These are phyloP conservation scores for western clawed frog (Xenopus tropicalis) DNA, from an alignment of 2,113 vertebrate species.

Conservation along the genomic window DNA sequence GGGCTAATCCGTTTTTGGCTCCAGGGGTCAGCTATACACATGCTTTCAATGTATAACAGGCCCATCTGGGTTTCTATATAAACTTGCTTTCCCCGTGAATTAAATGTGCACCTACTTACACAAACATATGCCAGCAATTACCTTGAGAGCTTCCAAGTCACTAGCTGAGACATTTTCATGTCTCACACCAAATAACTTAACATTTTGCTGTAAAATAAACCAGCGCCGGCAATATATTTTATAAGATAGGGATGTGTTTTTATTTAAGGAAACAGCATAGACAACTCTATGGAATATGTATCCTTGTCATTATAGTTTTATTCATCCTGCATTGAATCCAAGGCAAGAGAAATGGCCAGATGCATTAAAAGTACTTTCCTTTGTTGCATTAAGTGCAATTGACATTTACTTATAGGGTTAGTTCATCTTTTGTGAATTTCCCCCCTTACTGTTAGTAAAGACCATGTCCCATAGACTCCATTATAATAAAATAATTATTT, in stretches of 20 bases:
- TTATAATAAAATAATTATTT: no score
- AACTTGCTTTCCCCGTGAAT: not conserved
- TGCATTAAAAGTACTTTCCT: no score
- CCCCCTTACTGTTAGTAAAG: no score
- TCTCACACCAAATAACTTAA: slow-evolving; percentile 2
- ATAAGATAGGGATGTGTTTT: not conserved
- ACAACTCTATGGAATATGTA: no score
- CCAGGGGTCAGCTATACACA: not conserved
- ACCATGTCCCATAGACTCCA: no score
- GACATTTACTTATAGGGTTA: no score
- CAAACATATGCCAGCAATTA: slow-evolving; percentile 8
- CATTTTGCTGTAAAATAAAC: not conserved
- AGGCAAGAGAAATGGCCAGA: not conserved
- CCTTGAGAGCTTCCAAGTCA: not conserved
- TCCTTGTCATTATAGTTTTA: no score
- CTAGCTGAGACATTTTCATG: slow-evolving; percentile 6
- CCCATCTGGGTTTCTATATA: slow-evolving; percentile 6
- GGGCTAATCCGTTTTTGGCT: not conserved
- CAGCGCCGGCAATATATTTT: not conserved
- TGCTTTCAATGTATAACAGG: not conserved
- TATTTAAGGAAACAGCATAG: no score
- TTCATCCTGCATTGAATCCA: not conserved
- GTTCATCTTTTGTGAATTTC: no score
- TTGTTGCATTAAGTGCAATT: no score
- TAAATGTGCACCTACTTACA: slow-evolving; percentile 1